Evolutionary conservation across 2,797 vertebrate species (phyloP).

Genomic region (Silurus aristotelis): DNA sequence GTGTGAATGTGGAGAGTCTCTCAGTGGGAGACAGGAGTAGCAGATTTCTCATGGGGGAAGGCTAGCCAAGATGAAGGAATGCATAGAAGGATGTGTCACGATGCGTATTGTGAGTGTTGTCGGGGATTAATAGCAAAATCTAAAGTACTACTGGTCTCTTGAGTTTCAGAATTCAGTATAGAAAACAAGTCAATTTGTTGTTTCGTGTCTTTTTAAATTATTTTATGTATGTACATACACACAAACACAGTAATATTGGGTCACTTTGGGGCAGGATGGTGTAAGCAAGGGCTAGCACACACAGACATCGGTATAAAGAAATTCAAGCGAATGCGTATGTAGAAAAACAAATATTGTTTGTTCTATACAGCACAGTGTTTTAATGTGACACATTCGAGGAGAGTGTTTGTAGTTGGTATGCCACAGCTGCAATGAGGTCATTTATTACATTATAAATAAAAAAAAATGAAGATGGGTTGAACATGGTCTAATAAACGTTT

Average conservation of each 20-base stretch:
- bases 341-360: not conserved
- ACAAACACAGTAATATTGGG: not conserved
- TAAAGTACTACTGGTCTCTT: constrained; percentile 22
- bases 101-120: constrained; percentile 63
- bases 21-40: constrained; percentile 61
- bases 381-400: not conserved
- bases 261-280: not conserved
- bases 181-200: not conserved
- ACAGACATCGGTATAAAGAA: not conserved
- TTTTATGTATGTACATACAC: not conserved
- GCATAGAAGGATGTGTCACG: constrained; percentile 66
- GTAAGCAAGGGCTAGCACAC: not conserved
- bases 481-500: not conserved
- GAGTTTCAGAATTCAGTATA: not conserved
- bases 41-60: constrained; percentile 42
- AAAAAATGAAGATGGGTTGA: not conserved
- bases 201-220: not conserved
- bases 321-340: not conserved
- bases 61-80: constrained; percentile 65
- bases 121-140: constrained; percentile 56
- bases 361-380: not conserved
- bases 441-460: not conserved
- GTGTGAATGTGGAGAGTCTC: constrained; percentile 61
- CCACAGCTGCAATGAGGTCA: not conserved
- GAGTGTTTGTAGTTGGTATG: not conserved